Evolutionary conservation across 2,113 vertebrate species (phyloP).

Genomic region (Tetrax tetrax): DNA sequence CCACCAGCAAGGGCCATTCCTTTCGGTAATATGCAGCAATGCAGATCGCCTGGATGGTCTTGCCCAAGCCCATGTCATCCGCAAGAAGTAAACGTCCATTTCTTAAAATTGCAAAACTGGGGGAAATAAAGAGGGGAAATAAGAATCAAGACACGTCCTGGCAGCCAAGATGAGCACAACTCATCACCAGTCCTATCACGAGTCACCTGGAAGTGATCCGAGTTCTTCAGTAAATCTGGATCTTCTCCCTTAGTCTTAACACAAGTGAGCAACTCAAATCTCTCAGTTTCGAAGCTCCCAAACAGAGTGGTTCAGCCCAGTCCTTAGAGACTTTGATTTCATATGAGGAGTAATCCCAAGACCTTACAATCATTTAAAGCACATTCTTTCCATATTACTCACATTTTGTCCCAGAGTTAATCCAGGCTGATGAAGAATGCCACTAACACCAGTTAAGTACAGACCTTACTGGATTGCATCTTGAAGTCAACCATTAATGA

Average conservation of each 20-base stretch:
- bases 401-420: neutral
- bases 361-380: neutral
- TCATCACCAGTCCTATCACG: neutral
- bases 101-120: slow-evolving; percentile 88
- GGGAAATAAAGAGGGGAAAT: neutral
- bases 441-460: neutral
- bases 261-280: neutral
- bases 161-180: neutral
- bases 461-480: neutral
- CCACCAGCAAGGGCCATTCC: slow-evolving; percentile 94
- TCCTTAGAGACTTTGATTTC: neutral
- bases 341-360: neutral
- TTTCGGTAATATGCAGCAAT: slow-evolving; percentile 90
- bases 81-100: slow-evolving; percentile 93
- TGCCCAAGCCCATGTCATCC: slow-evolving; percentile 98
- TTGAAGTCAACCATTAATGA: neutral
- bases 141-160: neutral
- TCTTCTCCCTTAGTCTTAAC: neutral
- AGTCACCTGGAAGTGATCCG: neutral
- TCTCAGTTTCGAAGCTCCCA: neutral
- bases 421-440: neutral
- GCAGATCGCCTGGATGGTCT: slow-evolving; percentile 97
- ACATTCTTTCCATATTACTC: neutral
- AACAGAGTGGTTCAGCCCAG: neutral
- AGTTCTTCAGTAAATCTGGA: neutral